Conservation (phyloP, 2,113 vertebrate genomes). For the Cyrtonyx montezumae region DNA sequence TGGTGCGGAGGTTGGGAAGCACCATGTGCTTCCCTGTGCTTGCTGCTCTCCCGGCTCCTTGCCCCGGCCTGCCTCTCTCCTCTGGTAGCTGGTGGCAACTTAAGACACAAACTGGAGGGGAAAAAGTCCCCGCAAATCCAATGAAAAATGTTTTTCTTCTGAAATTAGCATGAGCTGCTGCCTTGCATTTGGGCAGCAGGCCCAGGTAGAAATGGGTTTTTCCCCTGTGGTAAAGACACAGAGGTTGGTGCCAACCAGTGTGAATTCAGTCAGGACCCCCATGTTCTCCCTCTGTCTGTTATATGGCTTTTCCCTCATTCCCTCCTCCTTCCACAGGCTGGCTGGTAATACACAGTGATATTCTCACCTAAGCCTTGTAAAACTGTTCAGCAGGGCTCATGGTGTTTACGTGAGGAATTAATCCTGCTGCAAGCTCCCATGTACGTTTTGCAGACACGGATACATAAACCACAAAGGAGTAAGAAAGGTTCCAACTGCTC, state of each 20-base stretch:
- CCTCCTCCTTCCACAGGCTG: too few relatives aligned
- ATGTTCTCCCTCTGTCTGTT: accelerated
- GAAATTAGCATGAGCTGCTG: neutral
- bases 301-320: neutral
- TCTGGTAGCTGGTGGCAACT: neutral
- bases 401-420: conserved; percentile 8
- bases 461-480: neutral
- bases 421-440: neutral
- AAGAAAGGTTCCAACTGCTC: neutral
- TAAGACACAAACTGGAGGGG: neutral
- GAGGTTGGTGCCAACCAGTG: neutral
- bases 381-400: neutral
- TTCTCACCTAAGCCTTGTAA: neutral
- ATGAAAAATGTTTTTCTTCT: neutral
- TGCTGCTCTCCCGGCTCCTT: neutral
- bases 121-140: neutral
- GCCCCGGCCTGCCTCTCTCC: accelerated
- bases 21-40: accelerated
- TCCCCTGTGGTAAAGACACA: neutral
- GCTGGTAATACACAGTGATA: accelerated
- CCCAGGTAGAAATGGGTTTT: neutral
- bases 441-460: neutral
- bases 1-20: neutral
- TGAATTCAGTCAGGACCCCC: neutral
- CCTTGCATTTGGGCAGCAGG: neutral